These are phyloP conservation scores for Antedon mediterranea DNA, from an alignment of 53 echinoderm and acorn worm species.

Conservation along the genomic window DNA sequence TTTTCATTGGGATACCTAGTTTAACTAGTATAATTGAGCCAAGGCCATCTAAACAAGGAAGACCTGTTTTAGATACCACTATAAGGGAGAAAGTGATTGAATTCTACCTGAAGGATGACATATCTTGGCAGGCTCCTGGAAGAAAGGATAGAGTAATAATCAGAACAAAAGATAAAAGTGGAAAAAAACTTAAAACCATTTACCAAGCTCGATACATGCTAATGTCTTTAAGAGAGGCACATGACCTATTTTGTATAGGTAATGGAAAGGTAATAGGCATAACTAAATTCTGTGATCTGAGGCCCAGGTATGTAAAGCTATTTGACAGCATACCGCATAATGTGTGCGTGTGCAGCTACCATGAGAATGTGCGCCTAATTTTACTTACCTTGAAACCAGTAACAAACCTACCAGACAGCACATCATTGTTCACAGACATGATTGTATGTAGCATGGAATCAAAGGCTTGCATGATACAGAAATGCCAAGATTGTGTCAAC, in stretches of 20 bases:
- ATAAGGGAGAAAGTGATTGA: neutral
- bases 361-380: too few species aligned
- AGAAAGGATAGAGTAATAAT: conserved; percentile 26
- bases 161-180: conserved; percentile 7
- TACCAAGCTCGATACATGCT: conserved; percentile 27
- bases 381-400: neutral
- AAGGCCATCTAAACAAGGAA: neutral
- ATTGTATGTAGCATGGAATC: conserved; percentile 15
- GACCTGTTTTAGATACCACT: neutral
- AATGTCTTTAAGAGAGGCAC: conserved; percentile 25
- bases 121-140: conserved; percentile 35
- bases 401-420: conserved; percentile 6
- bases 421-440: conserved; percentile 7
- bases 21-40: neutral
- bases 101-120: conserved; percentile 21
- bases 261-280: neutral
- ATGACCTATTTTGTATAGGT: conserved; percentile 8
- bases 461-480: conserved; percentile 21
- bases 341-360: conserved; percentile 7
- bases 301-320: conserved; percentile 20
- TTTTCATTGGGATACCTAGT: too few species aligned
- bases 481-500: conserved; percentile 10
- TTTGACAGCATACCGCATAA: conserved; percentile 29
- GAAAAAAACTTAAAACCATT: conserved; percentile 15
- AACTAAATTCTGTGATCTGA: conserved; percentile 37